Base-by-base conservation (phyloP, 2,888 invertebrate species). In the Tortrix viridana region DNA sequence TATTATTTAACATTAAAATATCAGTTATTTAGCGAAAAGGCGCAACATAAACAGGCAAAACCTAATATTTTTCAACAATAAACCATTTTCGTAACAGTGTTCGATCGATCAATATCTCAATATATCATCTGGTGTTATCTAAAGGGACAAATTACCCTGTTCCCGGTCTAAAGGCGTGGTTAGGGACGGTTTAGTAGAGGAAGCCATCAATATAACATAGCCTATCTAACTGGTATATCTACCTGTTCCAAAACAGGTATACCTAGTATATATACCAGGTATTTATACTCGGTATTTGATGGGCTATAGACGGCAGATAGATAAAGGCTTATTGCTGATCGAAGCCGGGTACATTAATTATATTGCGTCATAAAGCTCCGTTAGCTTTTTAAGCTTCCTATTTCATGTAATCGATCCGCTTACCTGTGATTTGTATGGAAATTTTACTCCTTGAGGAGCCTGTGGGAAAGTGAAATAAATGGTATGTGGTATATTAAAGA, bases 181-280 rank as follows among this genome's bases (percentile, higher is more conserved):
- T 38, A 16, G 7, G 18, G 52, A 58, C 47, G 52, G 41, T 63
- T 58, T 63, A 63, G 57, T 47, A 6, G 32, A 48, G 63, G 58
- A 63, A 63, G 57, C 38, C 53, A 63, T 63, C 63, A 63, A 63
- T 63, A 63, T 62, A 37, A 46, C 57, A 3, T 18, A 56, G 22
- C 48, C 48, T 37, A 55, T 57, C 57, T 52, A 57, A 12, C 50
- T 38, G 26, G 57, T 62, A 56, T 52, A 58, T 58, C 52, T 47
- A 60, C 60, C 23, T 53, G 44, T 52, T 59, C 47, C 58, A 3
- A 32, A 32, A 32, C 32, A 41, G 18, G 43, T 55, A 55, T 53
- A 53, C 41, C 23, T 26, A 18, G 54, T 55, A 55, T 19, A 0
- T 14, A 19, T 44, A 57, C 48, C 22, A 6, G n/a, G 19, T 50